Percentiles rank a stretch among this genome's conserved stretches.
These are phyloP conservation scores for Drosophila bifasciata DNA, from an alignment of 1,140 invertebrate genomes.

Conservation along the genomic window DNA sequence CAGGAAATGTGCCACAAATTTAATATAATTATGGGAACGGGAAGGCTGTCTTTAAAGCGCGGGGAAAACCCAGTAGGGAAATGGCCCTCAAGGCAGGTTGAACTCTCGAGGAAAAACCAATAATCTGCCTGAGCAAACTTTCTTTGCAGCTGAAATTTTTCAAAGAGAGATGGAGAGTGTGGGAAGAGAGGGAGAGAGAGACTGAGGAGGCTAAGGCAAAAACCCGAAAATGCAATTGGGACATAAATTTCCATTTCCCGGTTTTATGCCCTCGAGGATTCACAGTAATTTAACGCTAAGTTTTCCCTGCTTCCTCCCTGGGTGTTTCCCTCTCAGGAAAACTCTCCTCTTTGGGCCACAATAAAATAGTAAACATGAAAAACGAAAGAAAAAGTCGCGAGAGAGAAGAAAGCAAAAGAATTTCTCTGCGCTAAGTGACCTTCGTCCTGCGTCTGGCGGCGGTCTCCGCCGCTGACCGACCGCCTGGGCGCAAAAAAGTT, in stretches of 20 bases:
- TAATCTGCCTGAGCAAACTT: slow-evolving; percentile 61
- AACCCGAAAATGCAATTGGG: slow-evolving; percentile 72
- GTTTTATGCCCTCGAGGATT: slow-evolving; percentile 75
- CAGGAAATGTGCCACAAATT: slow-evolving; percentile 58
- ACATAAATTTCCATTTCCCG: slow-evolving; percentile 81
- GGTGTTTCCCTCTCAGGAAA: background rate
- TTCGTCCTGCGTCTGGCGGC: slow-evolving; percentile 21
- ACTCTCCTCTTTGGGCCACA: slow-evolving; percentile 34
- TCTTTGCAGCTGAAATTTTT: slow-evolving; percentile 17
- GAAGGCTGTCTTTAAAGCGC: slow-evolving; percentile 33
- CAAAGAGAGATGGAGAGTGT: background rate
- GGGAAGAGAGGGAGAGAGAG: background rate
- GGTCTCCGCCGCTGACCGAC: slow-evolving; percentile 32
- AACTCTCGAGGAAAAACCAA: slow-evolving; percentile 53
- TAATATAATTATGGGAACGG: slow-evolving; percentile 65
- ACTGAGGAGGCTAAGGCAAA: background rate
- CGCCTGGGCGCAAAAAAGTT: slow-evolving; percentile 29
- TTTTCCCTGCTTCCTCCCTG: slow-evolving; percentile 44
- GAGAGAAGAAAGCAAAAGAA: slow-evolving; percentile 52
- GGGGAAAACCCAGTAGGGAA: background rate
- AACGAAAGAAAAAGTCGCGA: slow-evolving; percentile 60
- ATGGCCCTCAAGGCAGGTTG: slow-evolving; percentile 9
- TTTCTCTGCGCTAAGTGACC: slow-evolving; percentile 58
- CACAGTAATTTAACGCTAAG: slow-evolving; percentile 80
- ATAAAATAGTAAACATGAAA: slow-evolving; percentile 75